Evolutionary conservation across 2,888 invertebrate species (phyloP), one percentile per base, ranked within the genome.

Genomic region (Philopedon plagiatum): DNA sequence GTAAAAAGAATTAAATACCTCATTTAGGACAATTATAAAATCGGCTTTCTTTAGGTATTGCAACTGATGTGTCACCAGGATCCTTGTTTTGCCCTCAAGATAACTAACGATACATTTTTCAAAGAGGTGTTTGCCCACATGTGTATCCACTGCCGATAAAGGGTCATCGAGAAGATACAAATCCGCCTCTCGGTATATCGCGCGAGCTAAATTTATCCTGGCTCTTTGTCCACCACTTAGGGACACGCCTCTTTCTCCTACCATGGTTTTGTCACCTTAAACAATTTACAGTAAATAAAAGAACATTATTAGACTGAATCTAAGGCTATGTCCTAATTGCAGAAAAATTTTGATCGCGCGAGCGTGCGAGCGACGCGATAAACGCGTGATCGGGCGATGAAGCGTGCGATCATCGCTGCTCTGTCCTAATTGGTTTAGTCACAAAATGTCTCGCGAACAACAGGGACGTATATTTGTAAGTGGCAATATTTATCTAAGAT

Each of bases 191-290:
- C 91, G 88, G 78, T 95, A 95, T 68, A 95, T 88, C 5, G 94
- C 92, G 75, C 95, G 87, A 0, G 93, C 93, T 34, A 95, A 87
- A 77, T 92, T 93, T 54, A 95, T 90, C 71, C 95, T 88, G 0
- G 95, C 94, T 73, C 92, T 90, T 86, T 95, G 94, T 0, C 94
- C 94, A 0, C 95, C 95, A 80, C 93, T 93, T 32, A 95, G 86
- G 44, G 91, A 90, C 60, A 92, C 89, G 9, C 95, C 94, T 68
- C 92, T 87, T 81, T 95, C 95, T 0, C 95, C 89, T 7, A 89
- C 87, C 11, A 87, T 79, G 0, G 89, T 89, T 58, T 85, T 79
- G 77, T 89, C 89, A 0, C 88, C 87, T 39, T 56, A 34, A 67
- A 62, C n/a, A n/a, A n/a, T n/a, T n/a, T n/a, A n/a, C n/a, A n/a